A percentile compares a stretch with the other conserved stretches of the same genome.
Conservation (phyloP, 2,888 invertebrate genomes). For the Caenorhabditis sp. region DNA sequence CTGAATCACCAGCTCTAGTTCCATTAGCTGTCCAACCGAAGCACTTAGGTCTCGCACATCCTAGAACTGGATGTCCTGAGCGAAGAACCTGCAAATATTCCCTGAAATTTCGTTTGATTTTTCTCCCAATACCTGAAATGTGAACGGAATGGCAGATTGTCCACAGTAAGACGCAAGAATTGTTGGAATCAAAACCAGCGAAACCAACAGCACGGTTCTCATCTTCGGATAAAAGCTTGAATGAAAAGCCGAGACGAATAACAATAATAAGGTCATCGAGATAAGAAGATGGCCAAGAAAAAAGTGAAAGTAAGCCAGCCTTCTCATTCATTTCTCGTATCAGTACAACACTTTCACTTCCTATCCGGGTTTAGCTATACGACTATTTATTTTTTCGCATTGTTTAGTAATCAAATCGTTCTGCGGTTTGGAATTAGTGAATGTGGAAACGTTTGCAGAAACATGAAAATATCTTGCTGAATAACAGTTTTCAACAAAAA, state of each 20-base stretch:
- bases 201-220: neutral
- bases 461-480: too few relatives aligned
- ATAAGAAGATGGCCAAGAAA: constrained; percentile 9
- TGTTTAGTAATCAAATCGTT: too few relatives aligned
- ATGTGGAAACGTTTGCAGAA: too few relatives aligned
- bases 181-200: constrained; percentile 14
- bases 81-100: constrained; percentile 47
- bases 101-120: too few relatives aligned
- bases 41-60: constrained; percentile 57
- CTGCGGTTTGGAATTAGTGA: too few relatives aligned
- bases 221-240: neutral
- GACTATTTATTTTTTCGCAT: too few relatives aligned
- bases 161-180: constrained; percentile 57
- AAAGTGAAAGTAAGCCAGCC: constrained; percentile 25
- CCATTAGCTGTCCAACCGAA: constrained; percentile 57
- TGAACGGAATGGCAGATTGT: constrained; percentile 58
- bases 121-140: constrained; percentile 52
- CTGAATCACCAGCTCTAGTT: constrained; percentile 51
- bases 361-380: neutral
- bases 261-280: constrained; percentile 46
- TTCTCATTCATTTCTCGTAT: constrained; percentile 14
- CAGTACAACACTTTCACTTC: constrained; percentile 45
- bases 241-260: constrained; percentile 11
- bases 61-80: constrained; percentile 55
- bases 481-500: too few relatives aligned